Conservation (phyloP, 2,888 invertebrate genomes). For the Acanthococcus lagerstroemiae region DNA sequence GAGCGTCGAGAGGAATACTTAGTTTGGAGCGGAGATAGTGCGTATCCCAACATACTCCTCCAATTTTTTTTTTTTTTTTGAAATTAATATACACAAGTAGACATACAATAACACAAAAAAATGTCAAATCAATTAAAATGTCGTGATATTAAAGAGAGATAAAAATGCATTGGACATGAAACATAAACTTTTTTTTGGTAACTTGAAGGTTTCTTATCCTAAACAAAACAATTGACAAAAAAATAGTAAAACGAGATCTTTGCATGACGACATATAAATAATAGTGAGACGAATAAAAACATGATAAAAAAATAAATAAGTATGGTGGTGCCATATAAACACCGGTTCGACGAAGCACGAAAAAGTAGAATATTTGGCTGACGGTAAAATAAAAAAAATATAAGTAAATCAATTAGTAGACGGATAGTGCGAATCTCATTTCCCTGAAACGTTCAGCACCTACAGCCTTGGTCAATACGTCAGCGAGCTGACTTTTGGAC, state of each 20-base stretch:
- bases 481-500: too few species aligned
- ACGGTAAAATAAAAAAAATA: background rate
- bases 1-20: background rate
- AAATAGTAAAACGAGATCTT: background rate
- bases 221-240: background rate
- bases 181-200: background rate
- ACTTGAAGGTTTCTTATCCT: too few species aligned
- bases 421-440: too few species aligned
- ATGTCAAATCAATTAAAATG: background rate
- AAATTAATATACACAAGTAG: background rate
- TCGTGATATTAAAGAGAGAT: background rate
- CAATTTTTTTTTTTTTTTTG: background rate
- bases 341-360: background rate
- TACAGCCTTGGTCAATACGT: background rate
- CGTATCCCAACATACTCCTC: background rate
- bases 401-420: background rate
- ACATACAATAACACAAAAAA: background rate
- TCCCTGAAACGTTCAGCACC: background rate
- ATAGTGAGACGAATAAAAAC: background rate
- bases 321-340: background rate
- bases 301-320: background rate
- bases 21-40: background rate
- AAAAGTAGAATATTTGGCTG: background rate
- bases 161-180: background rate
- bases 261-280: background rate